Percentiles rank a stretch among this genome's conserved stretches.
Conservation (phyloP, 37 sponge, comb jelly and placozoan genomes). For the Eunapius fragilis region DNA sequence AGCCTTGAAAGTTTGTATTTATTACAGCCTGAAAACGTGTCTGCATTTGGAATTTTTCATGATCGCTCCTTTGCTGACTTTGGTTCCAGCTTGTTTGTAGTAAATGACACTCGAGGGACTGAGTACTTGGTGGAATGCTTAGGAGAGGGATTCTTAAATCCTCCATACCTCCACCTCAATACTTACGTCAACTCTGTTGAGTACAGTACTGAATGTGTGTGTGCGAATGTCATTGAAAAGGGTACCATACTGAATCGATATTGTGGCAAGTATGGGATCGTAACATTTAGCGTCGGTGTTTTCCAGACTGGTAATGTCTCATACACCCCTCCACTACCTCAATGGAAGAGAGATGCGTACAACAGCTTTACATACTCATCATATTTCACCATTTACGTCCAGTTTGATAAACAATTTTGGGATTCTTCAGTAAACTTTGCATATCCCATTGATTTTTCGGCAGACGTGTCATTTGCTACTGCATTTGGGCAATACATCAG, state of each 20-base stretch:
- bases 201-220: conserved; percentile 62
- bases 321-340: conserved; percentile 51
- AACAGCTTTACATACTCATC: neutral
- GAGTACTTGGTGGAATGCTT: neutral
- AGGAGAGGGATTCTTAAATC: neutral
- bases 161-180: conserved; percentile 25
- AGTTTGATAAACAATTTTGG: neutral
- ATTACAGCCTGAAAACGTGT: neutral
- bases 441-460: neutral
- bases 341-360: conserved; percentile 20
- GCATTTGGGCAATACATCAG: neutral
- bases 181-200: conserved; percentile 35
- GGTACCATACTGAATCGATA: neutral
- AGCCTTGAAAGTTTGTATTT: neutral
- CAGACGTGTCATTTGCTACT: neutral
- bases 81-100: neutral
- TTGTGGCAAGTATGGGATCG: conserved; percentile 42
- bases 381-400: neutral
- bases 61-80: neutral
- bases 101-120: neutral
- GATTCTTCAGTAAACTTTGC: neutral
- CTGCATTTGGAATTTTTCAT: neutral
- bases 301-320: conserved; percentile 29
- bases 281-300: conserved; percentile 65
- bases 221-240: conserved; percentile 21